These are phyloP conservation scores for Eristalinus aeneus DNA, from an alignment of 2,888 invertebrate species.

Conservation along the genomic window DNA sequence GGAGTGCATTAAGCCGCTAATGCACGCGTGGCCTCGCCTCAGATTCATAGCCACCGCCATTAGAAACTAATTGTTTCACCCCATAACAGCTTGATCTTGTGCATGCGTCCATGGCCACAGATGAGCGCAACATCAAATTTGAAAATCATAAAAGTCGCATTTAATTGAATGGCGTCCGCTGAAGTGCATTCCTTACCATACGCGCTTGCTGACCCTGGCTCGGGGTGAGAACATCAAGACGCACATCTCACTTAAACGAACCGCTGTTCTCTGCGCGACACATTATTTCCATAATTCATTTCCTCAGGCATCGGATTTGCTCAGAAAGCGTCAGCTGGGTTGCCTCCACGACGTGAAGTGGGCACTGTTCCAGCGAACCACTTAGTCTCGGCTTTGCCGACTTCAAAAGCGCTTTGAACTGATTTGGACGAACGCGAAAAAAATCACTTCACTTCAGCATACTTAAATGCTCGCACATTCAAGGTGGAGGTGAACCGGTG, in stretches of 20 bases:
- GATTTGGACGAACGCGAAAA: background rate
- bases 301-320: background rate
- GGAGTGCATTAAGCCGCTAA: background rate
- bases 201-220: background rate
- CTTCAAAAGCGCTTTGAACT: background rate
- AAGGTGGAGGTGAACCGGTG: constrained; percentile 62
- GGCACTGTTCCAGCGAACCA: background rate
- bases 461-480: constrained; percentile 10
- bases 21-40: background rate
- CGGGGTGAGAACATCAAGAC: background rate
- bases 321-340: background rate
- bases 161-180: background rate
- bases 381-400: background rate
- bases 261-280: background rate
- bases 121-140: background rate
- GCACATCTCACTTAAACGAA: background rate
- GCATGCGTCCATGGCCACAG: background rate
- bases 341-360: background rate
- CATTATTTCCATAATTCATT: constrained; percentile 1
- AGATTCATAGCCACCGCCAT: background rate
- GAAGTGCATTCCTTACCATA: background rate
- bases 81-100: background rate
- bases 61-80: background rate
- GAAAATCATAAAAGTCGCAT: background rate
- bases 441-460: background rate